A percentile compares a stretch with the other conserved stretches of the same genome.
phyloP scores from a whole-genome alignment of 2,113 vertebrate genomes.

The Cygnus buccinator region DNA sequence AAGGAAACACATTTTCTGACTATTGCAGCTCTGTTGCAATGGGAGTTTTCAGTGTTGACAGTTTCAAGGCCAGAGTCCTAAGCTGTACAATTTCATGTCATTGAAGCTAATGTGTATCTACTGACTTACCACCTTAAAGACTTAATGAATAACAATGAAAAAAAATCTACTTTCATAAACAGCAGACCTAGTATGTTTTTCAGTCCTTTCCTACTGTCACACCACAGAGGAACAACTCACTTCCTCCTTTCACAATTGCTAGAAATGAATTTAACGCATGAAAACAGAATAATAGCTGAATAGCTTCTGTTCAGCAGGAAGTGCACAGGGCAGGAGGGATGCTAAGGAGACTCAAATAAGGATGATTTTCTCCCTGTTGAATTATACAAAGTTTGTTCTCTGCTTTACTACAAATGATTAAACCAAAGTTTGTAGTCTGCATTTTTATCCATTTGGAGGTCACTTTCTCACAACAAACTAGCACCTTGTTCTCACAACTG shows the following conservation, averaged over 20 bases:
- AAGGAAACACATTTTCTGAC: background rate
- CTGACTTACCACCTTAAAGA: background rate
- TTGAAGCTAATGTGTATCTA: background rate
- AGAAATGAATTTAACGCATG: background rate
- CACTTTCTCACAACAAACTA: background rate
- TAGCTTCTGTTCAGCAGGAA: background rate
- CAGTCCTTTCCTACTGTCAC: background rate
- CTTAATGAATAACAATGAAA: background rate
- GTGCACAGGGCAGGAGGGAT: background rate
- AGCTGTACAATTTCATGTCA: background rate
- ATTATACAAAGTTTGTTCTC: background rate
- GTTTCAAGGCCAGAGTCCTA: background rate
- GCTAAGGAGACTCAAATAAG: background rate
- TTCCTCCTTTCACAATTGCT: slow-evolving; percentile 17
- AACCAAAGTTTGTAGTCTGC: background rate
- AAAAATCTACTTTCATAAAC: background rate
- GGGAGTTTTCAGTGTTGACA: background rate
- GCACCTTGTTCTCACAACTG: background rate
- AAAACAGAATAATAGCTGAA: background rate
- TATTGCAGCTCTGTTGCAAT: background rate
- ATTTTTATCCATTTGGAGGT: background rate
- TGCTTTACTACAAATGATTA: background rate
- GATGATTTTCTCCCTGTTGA: background rate
- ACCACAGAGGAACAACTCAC: background rate
- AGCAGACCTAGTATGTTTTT: background rate